Evolutionary conservation across 2,888 invertebrate genomes (phyloP).

Genomic region (Nasonovia ribisnigri): DNA sequence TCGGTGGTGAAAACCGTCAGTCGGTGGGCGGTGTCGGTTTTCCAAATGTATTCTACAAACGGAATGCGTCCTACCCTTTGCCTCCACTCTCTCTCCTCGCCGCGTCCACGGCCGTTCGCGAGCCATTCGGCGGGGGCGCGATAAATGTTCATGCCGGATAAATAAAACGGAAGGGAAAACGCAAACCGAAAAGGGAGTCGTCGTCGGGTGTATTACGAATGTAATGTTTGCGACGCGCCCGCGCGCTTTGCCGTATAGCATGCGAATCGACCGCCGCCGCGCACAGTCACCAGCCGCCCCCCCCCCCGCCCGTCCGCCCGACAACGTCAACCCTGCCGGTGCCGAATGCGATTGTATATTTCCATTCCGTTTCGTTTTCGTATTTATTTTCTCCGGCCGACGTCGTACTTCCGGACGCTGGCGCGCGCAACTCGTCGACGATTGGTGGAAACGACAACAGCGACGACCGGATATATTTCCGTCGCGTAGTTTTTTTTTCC

Average conservation of each 20-base stretch:
- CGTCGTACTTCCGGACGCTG: not conserved
- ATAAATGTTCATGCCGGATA: slow-evolving; percentile 36
- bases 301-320: not conserved
- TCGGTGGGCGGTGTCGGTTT: slow-evolving; percentile 9
- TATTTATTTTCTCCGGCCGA: slow-evolving; percentile 61
- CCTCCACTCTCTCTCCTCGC: not conserved
- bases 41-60: slow-evolving; percentile 49
- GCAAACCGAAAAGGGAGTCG: slow-evolving; percentile 59
- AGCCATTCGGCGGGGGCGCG: not conserved
- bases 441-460: slow-evolving; percentile 41
- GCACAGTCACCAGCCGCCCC: not conserved
- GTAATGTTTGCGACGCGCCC: slow-evolving; percentile 43
- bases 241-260: not conserved
- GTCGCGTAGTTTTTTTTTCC: not conserved
- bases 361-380: slow-evolving; percentile 64
- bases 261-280: slow-evolving; percentile 50
- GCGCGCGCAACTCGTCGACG: slow-evolving; percentile 39
- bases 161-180: slow-evolving; percentile 55
- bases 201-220: slow-evolving; percentile 49
- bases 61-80: slow-evolving; percentile 27
- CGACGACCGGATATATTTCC: not conserved
- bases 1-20: not conserved
- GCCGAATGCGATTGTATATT: slow-evolving; percentile 53
- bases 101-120: not conserved
- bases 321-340: slow-evolving; percentile 25